Percentiles rank a stretch among this genome's conserved stretches.
These are phyloP conservation scores for Paramuricea clavata DNA, from an alignment of 92 coral and sea anemone species.

Conservation along the genomic window DNA sequence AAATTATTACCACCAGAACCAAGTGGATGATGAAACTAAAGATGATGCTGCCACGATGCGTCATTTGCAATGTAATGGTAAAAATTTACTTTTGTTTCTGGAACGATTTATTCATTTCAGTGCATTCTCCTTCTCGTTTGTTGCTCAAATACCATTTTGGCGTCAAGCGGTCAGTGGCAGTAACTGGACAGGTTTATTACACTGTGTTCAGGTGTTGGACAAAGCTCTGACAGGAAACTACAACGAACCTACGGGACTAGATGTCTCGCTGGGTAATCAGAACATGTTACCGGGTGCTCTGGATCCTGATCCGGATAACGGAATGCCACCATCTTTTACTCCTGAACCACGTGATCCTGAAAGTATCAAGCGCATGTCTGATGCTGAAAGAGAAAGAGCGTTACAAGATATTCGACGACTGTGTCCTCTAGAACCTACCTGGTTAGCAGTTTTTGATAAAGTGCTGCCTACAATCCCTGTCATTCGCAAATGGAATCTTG, in stretches of 20 bases:
- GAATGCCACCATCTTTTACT: constrained; percentile 79
- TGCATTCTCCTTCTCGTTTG: constrained; percentile 90
- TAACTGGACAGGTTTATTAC: constrained; percentile 86
- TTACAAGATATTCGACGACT: constrained; percentile 71
- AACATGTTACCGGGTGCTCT: constrained; percentile 68
- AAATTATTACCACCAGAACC: neutral
- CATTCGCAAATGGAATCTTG: constrained; percentile 79
- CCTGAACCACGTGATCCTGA: constrained; percentile 94
- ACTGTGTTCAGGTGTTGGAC: constrained; percentile 83
- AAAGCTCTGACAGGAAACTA: constrained; percentile 74
- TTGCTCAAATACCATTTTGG: constrained; percentile 88
- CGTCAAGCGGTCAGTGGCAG: constrained; percentile 77
- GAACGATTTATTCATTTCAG: constrained; percentile 89
- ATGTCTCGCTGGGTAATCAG: constrained; percentile 71
- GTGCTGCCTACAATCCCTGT: constrained; percentile 91
- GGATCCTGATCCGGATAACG: constrained; percentile 80
- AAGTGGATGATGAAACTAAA: neutral
- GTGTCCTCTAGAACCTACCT: constrained; percentile 66
- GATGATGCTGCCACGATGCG: constrained; percentile 59
- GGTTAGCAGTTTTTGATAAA: constrained; percentile 82
- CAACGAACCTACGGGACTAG: constrained; percentile 81
- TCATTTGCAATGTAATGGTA: constrained; percentile 91
- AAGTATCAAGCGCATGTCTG: constrained; percentile 84
- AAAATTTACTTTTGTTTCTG: constrained; percentile 79
- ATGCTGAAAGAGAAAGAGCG: constrained; percentile 77